Conservation (phyloP, 1,140 invertebrate species). For the Lethocerus indicus region DNA sequence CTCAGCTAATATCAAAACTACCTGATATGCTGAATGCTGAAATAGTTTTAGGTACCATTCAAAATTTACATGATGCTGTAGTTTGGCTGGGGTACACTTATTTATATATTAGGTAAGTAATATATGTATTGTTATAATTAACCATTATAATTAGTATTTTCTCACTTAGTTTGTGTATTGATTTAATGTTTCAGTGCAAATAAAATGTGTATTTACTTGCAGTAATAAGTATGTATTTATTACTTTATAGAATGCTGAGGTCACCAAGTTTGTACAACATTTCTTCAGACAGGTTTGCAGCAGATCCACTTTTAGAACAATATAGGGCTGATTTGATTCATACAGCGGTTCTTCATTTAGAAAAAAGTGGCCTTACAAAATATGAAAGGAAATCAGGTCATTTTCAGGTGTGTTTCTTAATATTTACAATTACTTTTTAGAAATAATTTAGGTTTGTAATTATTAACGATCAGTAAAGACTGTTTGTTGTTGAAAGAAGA, state of each 20-base stretch:
- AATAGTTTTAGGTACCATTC: slow-evolving; percentile 89
- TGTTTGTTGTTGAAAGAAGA: no score
- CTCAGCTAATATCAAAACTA: slow-evolving; percentile 66
- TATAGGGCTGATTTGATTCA: slow-evolving; percentile 92
- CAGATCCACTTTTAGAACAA: slow-evolving; percentile 72
- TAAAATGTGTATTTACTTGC: no score
- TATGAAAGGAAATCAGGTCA: slow-evolving; percentile 92
- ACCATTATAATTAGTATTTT: not conserved
- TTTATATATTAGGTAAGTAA: slow-evolving; percentile 74
- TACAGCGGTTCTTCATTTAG: slow-evolving; percentile 80
- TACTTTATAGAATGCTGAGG: slow-evolving; percentile 68
- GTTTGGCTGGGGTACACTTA: slow-evolving; percentile 96
- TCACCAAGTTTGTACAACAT: slow-evolving; percentile 82
- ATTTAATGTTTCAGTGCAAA: no score
- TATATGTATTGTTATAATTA: slow-evolving; percentile 1
- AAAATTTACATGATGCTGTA: slow-evolving; percentile 87
- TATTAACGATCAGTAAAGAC: no score
- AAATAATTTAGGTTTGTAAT: not conserved
- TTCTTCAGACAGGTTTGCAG: slow-evolving; percentile 54
- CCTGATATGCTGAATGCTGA: slow-evolving; percentile 97
- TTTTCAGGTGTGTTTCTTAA: slow-evolving; percentile 82
- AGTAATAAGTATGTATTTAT: no score
- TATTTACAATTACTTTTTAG: no score
- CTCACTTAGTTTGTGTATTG: no score
- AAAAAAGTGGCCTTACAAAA: slow-evolving; percentile 82